phyloP scores from a whole-genome alignment of 2,888 invertebrate species.

The Xylophagus ater region DNA sequence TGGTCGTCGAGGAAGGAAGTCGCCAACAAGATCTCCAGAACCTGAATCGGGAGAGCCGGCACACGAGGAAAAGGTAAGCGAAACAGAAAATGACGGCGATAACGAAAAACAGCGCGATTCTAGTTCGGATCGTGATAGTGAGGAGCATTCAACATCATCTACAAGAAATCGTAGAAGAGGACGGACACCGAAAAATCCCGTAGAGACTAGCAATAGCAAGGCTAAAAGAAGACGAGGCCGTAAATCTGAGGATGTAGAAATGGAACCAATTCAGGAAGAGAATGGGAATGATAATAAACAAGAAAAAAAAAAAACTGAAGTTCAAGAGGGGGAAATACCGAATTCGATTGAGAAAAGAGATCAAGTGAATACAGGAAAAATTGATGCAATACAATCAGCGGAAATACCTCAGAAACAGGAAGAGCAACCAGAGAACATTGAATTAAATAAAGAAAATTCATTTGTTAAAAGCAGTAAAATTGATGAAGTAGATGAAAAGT shows the following conservation, averaged over 20 bases:
- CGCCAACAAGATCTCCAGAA: constrained; percentile 38
- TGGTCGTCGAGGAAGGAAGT: constrained; percentile 39
- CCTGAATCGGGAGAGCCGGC: constrained; percentile 20
- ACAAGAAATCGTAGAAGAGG: constrained; percentile 5
- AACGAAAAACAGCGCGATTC: constrained; percentile 17
- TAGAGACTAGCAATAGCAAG: constrained; percentile 4
- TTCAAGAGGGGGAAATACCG: constrained; percentile 17
- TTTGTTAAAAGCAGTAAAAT: no score
- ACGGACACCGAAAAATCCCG: neutral
- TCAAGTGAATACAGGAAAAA: neutral
- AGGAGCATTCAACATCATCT: constrained; percentile 5
- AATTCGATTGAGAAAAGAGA: no score
- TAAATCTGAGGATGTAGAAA: constrained; percentile 45
- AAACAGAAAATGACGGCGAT: constrained; percentile 16
- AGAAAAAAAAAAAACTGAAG: constrained; percentile 19
- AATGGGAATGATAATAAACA: constrained; percentile 37
- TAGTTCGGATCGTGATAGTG: constrained; percentile 18
- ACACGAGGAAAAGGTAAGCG: constrained; percentile 22
- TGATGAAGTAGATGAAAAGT: no score
- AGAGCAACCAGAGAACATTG: no score
- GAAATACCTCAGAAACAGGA: constrained; percentile 4
- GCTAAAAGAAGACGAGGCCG: constrained; percentile 22
- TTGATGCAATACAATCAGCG: neutral
- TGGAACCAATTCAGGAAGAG: constrained; percentile 44
- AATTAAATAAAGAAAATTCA: no score